phyloP scores from a whole-genome alignment of 2,888 invertebrate genomes.

The Hyles lineata region DNA sequence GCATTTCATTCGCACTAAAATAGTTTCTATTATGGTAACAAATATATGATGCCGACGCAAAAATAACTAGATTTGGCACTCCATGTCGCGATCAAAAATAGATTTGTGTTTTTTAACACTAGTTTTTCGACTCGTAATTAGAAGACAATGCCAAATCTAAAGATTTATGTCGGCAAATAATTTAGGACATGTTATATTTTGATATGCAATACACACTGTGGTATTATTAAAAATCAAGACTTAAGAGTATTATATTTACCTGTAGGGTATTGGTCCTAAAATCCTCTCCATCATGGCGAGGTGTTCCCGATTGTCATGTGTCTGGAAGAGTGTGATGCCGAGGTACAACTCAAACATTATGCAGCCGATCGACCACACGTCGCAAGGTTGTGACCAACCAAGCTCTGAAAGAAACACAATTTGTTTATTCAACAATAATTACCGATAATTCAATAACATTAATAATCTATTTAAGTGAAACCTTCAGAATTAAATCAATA shows the following conservation, averaged over 20 bases:
- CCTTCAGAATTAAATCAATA: too few species aligned
- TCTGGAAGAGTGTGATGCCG: slow-evolving; percentile 99
- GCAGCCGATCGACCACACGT: slow-evolving; percentile 99
- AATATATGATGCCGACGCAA: background rate
- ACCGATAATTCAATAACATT: too few species aligned
- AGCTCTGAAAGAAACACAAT: slow-evolving; percentile 87
- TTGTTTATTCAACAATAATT: background rate
- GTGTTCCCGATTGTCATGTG: slow-evolving; percentile 99
- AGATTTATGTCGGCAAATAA: background rate
- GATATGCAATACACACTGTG: background rate
- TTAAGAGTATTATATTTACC: slow-evolving; percentile 74
- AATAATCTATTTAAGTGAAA: too few species aligned
- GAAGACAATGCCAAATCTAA: background rate
- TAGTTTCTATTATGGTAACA: slow-evolving; percentile 15
- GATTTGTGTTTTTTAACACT: background rate
- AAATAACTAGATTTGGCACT: slow-evolving; percentile 13
- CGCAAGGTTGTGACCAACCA: slow-evolving; percentile 99
- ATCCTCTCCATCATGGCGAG: slow-evolving; percentile 99
- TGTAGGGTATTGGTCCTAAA: slow-evolving; percentile 97
- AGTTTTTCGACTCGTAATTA: slow-evolving; percentile 6
- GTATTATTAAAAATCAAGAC: background rate
- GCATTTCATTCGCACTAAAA: slow-evolving; percentile 5
- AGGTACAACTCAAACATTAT: slow-evolving; percentile 99
- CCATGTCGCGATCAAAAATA: background rate
- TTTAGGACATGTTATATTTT: background rate